These are phyloP conservation scores for Ascidia mentula DNA, from an alignment of 23 tunicate genomes.

Conservation along the genomic window DNA sequence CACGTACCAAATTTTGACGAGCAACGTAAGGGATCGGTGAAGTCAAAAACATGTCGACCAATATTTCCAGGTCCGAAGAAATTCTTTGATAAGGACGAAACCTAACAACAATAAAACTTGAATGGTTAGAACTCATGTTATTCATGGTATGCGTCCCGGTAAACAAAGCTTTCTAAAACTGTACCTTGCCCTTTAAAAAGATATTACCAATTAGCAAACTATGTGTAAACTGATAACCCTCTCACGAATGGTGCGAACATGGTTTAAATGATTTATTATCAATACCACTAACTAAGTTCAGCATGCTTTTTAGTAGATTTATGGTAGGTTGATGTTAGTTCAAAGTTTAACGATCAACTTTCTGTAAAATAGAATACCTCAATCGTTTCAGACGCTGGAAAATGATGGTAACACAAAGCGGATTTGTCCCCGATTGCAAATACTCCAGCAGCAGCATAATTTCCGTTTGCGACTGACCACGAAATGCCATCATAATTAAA, in stretches of 20 bases:
- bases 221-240: neutral
- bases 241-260: no score
- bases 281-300: neutral
- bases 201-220: neutral
- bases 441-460: slow-evolving; percentile 35
- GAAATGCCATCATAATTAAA: slow-evolving; percentile 21
- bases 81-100: neutral
- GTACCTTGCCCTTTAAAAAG: neutral
- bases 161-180: slow-evolving; percentile 2
- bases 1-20: neutral
- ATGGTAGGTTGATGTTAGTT: neutral
- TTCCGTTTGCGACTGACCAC: neutral
- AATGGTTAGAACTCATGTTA: neutral
- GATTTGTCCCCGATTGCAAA: slow-evolving; percentile 18
- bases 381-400: neutral
- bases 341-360: neutral
- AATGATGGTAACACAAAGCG: slow-evolving; percentile 13
- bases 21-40: neutral
- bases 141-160: neutral
- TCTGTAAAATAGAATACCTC: neutral
- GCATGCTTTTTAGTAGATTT: neutral
- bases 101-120: neutral
- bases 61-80: neutral
- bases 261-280: no score
- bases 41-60: slow-evolving; percentile 1